Percentiles rank a stretch among this genome's conserved stretches.
phyloP scores from a whole-genome alignment of 2,113 vertebrate species.

The Tupaia chinensis region DNA sequence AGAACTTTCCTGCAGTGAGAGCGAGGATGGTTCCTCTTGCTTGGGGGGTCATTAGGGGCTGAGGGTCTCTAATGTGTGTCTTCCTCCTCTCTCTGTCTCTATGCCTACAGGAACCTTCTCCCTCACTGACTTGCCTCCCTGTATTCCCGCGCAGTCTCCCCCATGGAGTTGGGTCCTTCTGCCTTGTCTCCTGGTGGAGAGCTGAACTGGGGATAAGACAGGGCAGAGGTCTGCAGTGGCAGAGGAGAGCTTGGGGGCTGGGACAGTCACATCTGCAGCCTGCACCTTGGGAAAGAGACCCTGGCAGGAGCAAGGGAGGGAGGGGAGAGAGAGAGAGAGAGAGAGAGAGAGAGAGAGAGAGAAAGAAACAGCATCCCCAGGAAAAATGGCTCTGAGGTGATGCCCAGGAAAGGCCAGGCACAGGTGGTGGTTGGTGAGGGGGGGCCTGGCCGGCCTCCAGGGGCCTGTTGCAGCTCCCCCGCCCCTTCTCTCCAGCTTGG shows the following conservation, averaged over 20 bases:
- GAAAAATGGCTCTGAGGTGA: neutral
- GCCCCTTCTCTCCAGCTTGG: slow-evolving; percentile 49
- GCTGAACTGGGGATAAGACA: neutral
- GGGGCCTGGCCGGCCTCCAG: neutral
- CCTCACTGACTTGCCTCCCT: neutral
- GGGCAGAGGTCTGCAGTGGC: neutral
- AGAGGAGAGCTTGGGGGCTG: neutral
- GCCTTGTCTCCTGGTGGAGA: neutral
- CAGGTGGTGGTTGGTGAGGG: neutral
- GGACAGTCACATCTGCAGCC: neutral
- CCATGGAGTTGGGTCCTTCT: neutral
- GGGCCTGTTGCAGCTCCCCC: neutral
- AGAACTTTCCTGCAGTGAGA: neutral
- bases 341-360: no score
- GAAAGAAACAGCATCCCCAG: neutral
- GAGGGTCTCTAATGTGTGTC: neutral
- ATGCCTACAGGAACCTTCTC: neutral
- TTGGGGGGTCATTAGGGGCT: no score
- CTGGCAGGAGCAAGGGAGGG: neutral
- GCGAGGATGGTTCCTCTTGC: neutral
- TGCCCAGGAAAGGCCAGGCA: neutral
- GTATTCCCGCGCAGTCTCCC: neutral
- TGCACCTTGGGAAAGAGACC: neutral
- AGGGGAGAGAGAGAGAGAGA: no score
- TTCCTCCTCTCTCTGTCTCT: neutral